These are phyloP conservation scores for Hyperoplus lanceolatus DNA, from an alignment of 2,797 vertebrate species.

Conservation along the genomic window DNA sequence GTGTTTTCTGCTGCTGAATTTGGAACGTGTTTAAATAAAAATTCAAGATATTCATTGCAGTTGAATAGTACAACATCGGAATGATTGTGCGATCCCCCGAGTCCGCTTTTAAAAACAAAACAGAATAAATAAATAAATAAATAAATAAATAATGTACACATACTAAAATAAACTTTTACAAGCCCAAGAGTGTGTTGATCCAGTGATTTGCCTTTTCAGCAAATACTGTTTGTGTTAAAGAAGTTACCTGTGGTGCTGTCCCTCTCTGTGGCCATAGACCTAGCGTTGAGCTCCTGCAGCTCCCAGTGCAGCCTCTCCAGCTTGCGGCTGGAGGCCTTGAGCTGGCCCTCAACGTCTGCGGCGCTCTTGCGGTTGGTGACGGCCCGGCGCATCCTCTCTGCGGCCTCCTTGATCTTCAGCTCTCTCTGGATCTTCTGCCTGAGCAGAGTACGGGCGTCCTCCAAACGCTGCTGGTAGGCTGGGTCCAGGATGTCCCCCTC, in stretches of 20 bases:
- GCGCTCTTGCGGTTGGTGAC: constrained; percentile 92
- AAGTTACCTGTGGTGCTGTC: constrained; percentile 66
- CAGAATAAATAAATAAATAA: too few species aligned
- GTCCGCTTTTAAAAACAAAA: too few species aligned
- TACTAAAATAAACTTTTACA: too few species aligned
- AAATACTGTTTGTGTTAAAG: background rate
- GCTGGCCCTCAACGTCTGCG: constrained; percentile 90
- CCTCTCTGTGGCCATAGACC: constrained; percentile 87
- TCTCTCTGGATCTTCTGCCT: constrained; percentile 94
- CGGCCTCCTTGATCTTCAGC: constrained; percentile 96
- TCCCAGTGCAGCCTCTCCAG: constrained; percentile 91
- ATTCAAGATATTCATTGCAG: too few species aligned
- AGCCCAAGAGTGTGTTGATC: background rate
- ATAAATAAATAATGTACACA: too few species aligned
- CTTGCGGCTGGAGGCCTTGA: constrained; percentile 91
- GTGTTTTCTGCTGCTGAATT: too few species aligned
- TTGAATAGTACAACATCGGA: too few species aligned
- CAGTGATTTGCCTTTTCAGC: background rate
- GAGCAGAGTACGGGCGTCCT: constrained; percentile 88
- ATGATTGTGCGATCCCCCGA: too few species aligned
- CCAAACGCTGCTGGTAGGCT: constrained; percentile 89
- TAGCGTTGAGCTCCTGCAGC: constrained; percentile 91
- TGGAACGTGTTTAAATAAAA: too few species aligned
- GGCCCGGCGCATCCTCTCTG: constrained; percentile 90
- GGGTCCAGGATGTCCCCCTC: constrained; percentile 87